Evolutionary conservation across 1,140 invertebrate species (phyloP).

Genomic region (Odontomachus brunneus): DNA sequence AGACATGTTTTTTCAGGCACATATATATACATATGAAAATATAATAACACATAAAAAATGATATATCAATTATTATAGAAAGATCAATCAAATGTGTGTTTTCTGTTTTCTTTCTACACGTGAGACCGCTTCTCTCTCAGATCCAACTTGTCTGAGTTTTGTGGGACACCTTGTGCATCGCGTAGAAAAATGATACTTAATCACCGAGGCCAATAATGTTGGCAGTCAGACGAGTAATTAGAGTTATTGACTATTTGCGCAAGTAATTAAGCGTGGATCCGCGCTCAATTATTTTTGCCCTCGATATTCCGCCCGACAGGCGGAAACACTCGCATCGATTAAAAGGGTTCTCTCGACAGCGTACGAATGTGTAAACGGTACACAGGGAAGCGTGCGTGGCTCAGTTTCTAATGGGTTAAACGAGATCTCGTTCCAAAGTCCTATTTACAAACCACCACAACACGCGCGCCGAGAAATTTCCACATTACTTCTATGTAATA

Average conservation of each 20-base stretch:
- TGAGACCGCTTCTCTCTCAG: too few species aligned
- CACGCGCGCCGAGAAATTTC: conserved; percentile 8
- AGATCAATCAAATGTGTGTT: too few species aligned
- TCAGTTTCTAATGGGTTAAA: conserved; percentile 39
- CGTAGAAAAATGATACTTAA: not conserved
- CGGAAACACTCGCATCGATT: conserved; percentile 11
- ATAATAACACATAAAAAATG: not conserved
- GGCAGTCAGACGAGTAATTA: conserved; percentile 5
- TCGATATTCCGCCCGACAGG: not conserved
- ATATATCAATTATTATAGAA: too few species aligned
- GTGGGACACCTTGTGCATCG: too few species aligned
- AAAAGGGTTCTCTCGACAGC: conserved; percentile 19
- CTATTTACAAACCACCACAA: conserved; percentile 25
- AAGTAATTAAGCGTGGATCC: conserved; percentile 20
- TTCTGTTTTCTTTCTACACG: too few species aligned
- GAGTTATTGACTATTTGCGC: not conserved
- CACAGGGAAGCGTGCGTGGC: not conserved
- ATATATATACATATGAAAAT: not conserved
- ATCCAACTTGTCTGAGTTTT: too few species aligned
- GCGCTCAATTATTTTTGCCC: not conserved
- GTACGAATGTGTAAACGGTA: conserved; percentile 30
- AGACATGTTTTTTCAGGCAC: too few species aligned
- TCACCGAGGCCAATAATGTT: not conserved
- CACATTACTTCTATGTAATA: not conserved
- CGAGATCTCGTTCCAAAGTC: conserved; percentile 27